Conservation (phyloP, 2,888 invertebrate genomes). For the Dryadula phaetusa region DNA sequence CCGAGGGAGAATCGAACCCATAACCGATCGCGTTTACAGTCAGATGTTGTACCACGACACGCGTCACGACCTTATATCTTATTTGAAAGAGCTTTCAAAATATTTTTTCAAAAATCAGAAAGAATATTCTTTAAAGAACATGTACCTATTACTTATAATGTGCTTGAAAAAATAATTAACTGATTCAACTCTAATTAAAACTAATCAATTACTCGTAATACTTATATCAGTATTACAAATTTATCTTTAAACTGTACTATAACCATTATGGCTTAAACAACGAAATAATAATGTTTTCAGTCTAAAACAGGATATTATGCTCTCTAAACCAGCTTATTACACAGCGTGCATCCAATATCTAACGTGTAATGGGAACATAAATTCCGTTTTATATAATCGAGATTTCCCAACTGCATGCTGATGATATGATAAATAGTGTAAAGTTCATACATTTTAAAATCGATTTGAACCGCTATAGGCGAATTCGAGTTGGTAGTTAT, state of each 20-base stretch:
- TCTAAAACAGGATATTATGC: not conserved
- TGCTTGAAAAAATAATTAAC: not conserved
- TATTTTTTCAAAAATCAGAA: too few relatives aligned
- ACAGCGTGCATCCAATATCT: conserved; percentile 27
- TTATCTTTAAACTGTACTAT: not conserved
- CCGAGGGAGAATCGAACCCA: too few relatives aligned
- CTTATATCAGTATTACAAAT: not conserved
- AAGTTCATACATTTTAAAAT: conserved; percentile 49
- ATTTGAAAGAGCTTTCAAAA: too few relatives aligned
- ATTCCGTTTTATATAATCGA: conserved; percentile 33
- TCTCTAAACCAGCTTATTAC: conserved; percentile 24
- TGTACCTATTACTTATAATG: too few relatives aligned
- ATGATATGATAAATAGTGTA: conserved; percentile 48
- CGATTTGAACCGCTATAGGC: conserved; percentile 30
- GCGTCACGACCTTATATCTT: too few relatives aligned
- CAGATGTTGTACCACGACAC: too few relatives aligned
- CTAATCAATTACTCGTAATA: not conserved
- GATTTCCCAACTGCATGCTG: conserved; percentile 35
- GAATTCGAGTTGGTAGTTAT: conserved; percentile 37
- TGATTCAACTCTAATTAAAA: not conserved
- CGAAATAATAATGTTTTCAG: conserved; percentile 13
- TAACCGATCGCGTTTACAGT: too few relatives aligned
- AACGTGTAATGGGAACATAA: conserved; percentile 31
- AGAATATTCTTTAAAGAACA: too few relatives aligned
- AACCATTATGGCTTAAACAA: not conserved